Evolutionary conservation across 2,113 vertebrate genomes (phyloP).

Genomic region (Geococcyx californianus): DNA sequence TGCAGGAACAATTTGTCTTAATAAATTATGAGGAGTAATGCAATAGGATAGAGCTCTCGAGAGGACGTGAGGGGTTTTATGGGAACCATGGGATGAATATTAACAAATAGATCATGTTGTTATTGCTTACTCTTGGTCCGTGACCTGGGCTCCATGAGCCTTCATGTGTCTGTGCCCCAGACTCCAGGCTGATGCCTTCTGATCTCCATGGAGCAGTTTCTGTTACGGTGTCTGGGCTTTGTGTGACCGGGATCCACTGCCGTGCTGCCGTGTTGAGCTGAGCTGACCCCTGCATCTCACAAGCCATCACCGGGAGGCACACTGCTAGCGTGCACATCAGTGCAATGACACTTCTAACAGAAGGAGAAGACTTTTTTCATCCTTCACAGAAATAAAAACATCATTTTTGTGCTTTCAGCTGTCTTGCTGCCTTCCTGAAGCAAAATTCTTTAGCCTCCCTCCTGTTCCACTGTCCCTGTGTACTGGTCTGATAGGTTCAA

Average conservation of each 20-base stretch:
- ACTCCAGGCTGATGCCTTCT: not conserved
- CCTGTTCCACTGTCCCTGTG: not conserved
- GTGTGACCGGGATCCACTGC: not conserved
- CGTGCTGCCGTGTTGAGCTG: not conserved
- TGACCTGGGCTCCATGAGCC: not conserved
- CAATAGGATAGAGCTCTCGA: not conserved
- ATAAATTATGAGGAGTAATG: not conserved
- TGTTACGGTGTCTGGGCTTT: not conserved
- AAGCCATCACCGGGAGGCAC: not conserved
- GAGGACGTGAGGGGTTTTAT: not conserved
- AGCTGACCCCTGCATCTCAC: not conserved
- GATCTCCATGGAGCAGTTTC: not conserved
- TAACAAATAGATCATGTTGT: not conserved
- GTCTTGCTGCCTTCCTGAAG: not conserved
- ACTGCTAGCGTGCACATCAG: fast-evolving
- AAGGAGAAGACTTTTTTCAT: not conserved
- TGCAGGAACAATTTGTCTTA: not conserved
- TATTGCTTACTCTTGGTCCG: not conserved
- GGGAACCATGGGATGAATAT: not conserved
- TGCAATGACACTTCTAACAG: fast-evolving
- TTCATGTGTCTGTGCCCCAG: not conserved
- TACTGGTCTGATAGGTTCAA: not conserved
- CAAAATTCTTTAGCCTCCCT: not conserved
- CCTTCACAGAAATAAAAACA: not conserved
- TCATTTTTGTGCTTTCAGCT: not conserved